These are phyloP conservation scores for Nanorana parkeri DNA, from an alignment of 2,113 vertebrate species.

Conservation along the genomic window DNA sequence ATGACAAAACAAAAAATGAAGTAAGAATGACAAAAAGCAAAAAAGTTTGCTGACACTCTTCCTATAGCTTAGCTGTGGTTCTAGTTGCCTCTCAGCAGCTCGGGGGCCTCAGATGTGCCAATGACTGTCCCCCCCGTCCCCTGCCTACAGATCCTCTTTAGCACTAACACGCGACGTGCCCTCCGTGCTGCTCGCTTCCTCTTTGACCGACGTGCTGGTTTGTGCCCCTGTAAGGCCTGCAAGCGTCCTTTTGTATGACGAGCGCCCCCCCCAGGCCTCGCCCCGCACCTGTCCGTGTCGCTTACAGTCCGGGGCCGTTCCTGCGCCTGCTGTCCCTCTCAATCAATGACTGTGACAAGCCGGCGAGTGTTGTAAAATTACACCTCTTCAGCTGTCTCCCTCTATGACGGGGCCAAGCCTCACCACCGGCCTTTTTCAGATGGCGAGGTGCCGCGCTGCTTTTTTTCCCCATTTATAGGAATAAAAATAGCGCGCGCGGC, in stretches of 20 bases:
- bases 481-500: not conserved
- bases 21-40: not conserved
- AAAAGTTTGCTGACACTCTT: not conserved
- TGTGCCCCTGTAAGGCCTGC: constrained; percentile 51
- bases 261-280: constrained; percentile 62
- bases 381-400: constrained; percentile 90
- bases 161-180: not conserved
- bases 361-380: constrained; percentile 84
- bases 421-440: constrained; percentile 60
- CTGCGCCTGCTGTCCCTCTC: constrained; percentile 92
- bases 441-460: constrained; percentile 32
- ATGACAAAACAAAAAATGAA: not conserved
- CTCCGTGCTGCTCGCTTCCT: not conserved
- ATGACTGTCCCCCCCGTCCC: not conserved
- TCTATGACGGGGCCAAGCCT: constrained; percentile 55
- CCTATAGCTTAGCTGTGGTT: not conserved
- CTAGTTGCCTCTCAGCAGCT: not conserved
- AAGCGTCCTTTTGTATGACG: constrained; percentile 84
- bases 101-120: too few relatives aligned
- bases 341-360: constrained; percentile 90
- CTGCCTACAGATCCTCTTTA: not conserved
- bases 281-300: constrained; percentile 94
- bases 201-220: not conserved
- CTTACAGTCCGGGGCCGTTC: constrained; percentile 85
- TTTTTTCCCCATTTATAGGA: constrained; percentile 58